Evolutionary conservation across 92 coral and sea anemone species (phyloP).

Genomic region (Montipora capitata): DNA sequence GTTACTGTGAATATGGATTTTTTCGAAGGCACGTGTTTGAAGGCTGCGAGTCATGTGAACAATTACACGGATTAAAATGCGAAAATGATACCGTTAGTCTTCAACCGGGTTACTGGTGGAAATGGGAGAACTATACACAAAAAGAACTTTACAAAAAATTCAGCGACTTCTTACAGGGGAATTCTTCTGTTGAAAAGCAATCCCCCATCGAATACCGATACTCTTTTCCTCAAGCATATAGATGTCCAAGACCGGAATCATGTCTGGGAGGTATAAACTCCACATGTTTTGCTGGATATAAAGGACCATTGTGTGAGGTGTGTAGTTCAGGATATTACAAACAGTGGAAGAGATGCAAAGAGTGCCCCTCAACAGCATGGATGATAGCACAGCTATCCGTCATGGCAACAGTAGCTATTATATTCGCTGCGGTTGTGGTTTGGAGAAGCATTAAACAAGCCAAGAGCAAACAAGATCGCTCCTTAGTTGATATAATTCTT

Average conservation of each 20-base stretch:
- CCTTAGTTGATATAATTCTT: no score
- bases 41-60: background rate
- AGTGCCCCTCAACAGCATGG: no score
- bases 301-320: conserved; percentile 15
- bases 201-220: background rate
- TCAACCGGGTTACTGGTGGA: background rate
- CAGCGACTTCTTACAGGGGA: background rate
- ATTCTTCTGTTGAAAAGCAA: no score
- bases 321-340: background rate
- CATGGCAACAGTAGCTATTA: no score
- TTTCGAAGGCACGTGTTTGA: background rate
- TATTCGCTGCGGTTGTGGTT: no score
- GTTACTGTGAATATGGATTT: background rate
- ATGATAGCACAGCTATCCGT: no score
- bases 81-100: background rate
- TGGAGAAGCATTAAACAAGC: no score
- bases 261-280: background rate
- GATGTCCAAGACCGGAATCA: background rate
- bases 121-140: background rate
- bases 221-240: background rate
- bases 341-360: background rate
- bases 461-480: no score
- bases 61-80: background rate
- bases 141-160: background rate
- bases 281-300: background rate